A percentile compares a stretch with the other conserved stretches of the same genome.
phyloP scores from a whole-genome alignment of 2,113 vertebrate genomes.

The Paracanthobrama guichenoti region DNA sequence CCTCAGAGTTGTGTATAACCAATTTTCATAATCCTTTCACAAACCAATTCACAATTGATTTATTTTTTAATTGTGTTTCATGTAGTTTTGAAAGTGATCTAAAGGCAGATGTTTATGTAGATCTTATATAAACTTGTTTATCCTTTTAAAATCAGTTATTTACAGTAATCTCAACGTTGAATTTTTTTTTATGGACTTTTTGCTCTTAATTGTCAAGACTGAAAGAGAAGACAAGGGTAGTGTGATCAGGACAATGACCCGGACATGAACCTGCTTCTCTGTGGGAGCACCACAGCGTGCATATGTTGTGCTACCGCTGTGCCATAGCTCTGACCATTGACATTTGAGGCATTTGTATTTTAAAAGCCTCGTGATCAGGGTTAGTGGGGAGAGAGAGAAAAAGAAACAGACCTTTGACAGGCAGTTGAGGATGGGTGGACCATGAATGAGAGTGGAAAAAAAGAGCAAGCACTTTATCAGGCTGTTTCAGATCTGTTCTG shows the following conservation, averaged over 20 bases:
- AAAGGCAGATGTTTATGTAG: neutral
- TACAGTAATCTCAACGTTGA: neutral
- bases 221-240: neutral
- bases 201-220: neutral
- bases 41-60: too few relatives aligned
- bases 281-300: neutral
- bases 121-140: neutral
- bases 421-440: slow-evolving; percentile 50
- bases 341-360: slow-evolving; percentile 1
- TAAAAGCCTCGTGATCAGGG: slow-evolving; percentile 1
- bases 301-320: neutral
- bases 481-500: slow-evolving; percentile 84
- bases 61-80: neutral
- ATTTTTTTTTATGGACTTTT: too few relatives aligned
- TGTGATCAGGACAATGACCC: neutral
- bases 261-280: neutral
- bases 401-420: slow-evolving; percentile 17
- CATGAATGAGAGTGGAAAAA: slow-evolving; percentile 68
- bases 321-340: neutral
- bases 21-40: neutral
- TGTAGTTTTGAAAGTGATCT: neutral
- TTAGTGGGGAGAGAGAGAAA: slow-evolving; percentile 20
- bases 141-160: neutral
- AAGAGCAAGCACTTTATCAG: slow-evolving; percentile 86
- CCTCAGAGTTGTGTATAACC: neutral